Percentiles rank a stretch among this genome's conserved stretches.
These are phyloP conservation scores for Esox niger DNA, from an alignment of 2,113 vertebrate genomes.

Conservation along the genomic window DNA sequence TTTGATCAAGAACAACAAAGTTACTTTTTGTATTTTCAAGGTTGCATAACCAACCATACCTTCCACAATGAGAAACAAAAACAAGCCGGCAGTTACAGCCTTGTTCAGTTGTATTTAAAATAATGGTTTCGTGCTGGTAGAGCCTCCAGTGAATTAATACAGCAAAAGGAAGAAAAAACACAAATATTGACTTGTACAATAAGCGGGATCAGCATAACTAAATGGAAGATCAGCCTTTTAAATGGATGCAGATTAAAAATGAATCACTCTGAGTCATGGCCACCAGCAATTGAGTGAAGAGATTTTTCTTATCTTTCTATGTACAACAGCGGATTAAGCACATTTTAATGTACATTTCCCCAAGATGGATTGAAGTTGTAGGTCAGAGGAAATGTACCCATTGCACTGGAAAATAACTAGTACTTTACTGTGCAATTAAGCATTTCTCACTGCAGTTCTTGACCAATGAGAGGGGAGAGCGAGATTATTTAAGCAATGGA, in stretches of 20 bases:
- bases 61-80: no score
- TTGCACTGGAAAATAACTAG: constrained; percentile 35
- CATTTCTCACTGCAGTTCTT: constrained; percentile 23
- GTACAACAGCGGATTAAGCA: constrained; percentile 52
- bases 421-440: constrained; percentile 41
- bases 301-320: constrained; percentile 59
- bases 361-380: constrained; percentile 31
- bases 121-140: constrained; percentile 47
- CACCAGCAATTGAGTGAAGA: constrained; percentile 45
- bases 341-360: constrained; percentile 60
- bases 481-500: not conserved
- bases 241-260: constrained; percentile 59
- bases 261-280: constrained; percentile 52
- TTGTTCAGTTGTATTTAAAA: no score
- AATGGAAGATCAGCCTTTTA: constrained; percentile 60
- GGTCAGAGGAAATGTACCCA: constrained; percentile 38
- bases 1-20: no score
- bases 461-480: constrained; percentile 14
- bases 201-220: constrained; percentile 62
- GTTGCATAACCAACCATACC: no score
- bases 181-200: constrained; percentile 66
- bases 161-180: constrained; percentile 34
- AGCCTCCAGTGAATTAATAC: constrained; percentile 43
- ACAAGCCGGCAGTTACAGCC: no score
- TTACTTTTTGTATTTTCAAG: no score